Percentiles rank a stretch among this genome's conserved stretches.
Evolutionary conservation across 1,140 invertebrate genomes (phyloP).

Genomic region (Phocides pigmalion): DNA sequence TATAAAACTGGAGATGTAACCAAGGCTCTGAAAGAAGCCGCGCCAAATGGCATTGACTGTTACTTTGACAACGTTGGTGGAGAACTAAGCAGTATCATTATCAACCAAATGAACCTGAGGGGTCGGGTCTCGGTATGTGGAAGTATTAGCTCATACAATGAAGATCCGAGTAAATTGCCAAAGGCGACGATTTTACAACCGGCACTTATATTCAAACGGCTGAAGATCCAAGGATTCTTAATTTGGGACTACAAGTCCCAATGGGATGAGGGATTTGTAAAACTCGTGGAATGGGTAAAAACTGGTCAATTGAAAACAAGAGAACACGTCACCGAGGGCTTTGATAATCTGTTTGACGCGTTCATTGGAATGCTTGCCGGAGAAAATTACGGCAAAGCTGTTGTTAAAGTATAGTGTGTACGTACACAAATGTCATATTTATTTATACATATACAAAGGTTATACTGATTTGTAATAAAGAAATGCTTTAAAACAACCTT

Average conservation of each 20-base stretch:
- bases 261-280: conserved; percentile 66
- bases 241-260: conserved; percentile 35
- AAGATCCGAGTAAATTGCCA: conserved; percentile 33
- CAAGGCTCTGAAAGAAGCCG: conserved; percentile 80
- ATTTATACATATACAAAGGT: too few species aligned
- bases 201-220: conserved; percentile 61
- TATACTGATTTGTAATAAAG: too few species aligned
- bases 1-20: conserved; percentile 86
- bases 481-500: too few species aligned
- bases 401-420: conserved; percentile 72
- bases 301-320: conserved; percentile 82
- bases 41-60: conserved; percentile 86
- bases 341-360: conserved; percentile 84
- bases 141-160: conserved; percentile 78
- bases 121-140: conserved; percentile 86
- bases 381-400: conserved; percentile 84
- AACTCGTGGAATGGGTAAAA: conserved; percentile 77
- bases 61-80: conserved; percentile 86
- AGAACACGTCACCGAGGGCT: conserved; percentile 84
- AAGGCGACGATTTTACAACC: conserved; percentile 73
- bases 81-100: conserved; percentile 82
- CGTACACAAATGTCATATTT: too few species aligned
- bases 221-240: conserved; percentile 75
- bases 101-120: conserved; percentile 84
- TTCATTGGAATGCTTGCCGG: conserved; percentile 84